Base-by-base conservation (phyloP, 2,113 vertebrate species). In the Elephas maximus region DNA sequence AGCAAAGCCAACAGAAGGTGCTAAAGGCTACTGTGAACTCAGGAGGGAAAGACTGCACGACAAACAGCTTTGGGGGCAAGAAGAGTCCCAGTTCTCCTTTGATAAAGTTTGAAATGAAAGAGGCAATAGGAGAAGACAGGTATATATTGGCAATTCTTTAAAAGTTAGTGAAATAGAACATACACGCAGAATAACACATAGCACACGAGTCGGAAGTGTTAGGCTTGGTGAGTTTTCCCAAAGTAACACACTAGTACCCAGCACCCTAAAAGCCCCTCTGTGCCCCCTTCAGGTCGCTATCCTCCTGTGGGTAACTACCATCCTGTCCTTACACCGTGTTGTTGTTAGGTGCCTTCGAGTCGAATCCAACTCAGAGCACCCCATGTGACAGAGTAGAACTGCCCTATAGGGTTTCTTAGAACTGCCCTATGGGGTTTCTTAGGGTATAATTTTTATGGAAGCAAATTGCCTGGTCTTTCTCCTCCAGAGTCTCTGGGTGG, bases 111-210 rank as follows among this genome's bases (percentile, higher is more conserved):
- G 74, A 44, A 63, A 26, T 14, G 1, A 5, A 30, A 4, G 30
- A 73, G 67, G 24, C 73, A 33, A 62, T 30, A 62, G 41, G 28
- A 37, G n/a, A 67, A 21, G 20, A 30, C 37, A 48, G 12, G 8
- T 2, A 23, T 17, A 7, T 15, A 4, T 1, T 20, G 30, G 11
- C 15, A 20, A 11, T 87, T 23, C 12, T 30, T 77, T 8, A 5
- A 30, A 51, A 3, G 15, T 41, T 8, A 83, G 20, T 10, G 17
- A 65, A n/a, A 57, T n/a, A 28, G 2, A 41, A 3, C 6, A 5
- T 1, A 12, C 24, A n/a, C 0, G 26, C 74, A n/a, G 37, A 62
- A 4, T 0, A 20, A n/a, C 14, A 0, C 4, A 4, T 0, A 20
- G 62, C 10, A 0, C 4, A 10, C 26, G 26, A n/a, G 9, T 5